Conservation (phyloP, 2,797 vertebrate species). For the Acestrorhynchus altus region DNA sequence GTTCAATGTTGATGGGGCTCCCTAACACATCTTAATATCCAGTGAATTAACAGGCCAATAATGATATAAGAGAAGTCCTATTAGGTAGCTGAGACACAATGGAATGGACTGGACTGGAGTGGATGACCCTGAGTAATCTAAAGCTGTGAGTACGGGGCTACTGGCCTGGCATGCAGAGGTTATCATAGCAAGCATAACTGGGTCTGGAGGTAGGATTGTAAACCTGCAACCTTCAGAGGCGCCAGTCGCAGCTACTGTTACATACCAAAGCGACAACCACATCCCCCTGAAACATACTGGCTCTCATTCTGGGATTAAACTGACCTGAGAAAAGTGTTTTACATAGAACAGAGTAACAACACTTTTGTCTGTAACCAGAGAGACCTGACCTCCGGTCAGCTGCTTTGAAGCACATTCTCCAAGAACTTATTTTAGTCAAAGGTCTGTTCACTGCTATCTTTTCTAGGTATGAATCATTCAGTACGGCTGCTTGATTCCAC, state of each 20-base stretch:
- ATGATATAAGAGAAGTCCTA: background rate
- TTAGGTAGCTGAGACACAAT: background rate
- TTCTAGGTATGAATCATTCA: constrained; percentile 47
- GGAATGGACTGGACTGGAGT: constrained; percentile 7
- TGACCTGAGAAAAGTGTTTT: constrained; percentile 27
- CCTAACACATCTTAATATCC: background rate
- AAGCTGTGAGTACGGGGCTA: constrained; percentile 26
- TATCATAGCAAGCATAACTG: constrained; percentile 54
- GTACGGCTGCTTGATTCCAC: constrained; percentile 14
- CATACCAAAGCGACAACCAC: constrained; percentile 55
- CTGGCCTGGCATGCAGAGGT: constrained; percentile 48
- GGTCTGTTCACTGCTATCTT: constrained; percentile 39
- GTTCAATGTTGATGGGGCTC: background rate
- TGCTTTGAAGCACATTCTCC: constrained; percentile 24
- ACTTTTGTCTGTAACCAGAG: constrained; percentile 12
- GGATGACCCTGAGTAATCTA: constrained; percentile 27
- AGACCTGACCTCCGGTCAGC: constrained; percentile 38
- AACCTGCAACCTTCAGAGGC: constrained; percentile 55
- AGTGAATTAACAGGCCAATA: no score
- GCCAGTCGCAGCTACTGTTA: constrained; percentile 49
- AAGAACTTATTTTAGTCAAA: constrained; percentile 39
- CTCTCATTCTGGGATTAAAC: constrained; percentile 43
- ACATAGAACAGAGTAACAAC: constrained; percentile 26
- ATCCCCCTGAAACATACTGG: constrained; percentile 41
- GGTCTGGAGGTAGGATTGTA: constrained; percentile 48